Evolutionary conservation across 2,113 vertebrate genomes (phyloP).

Genomic region (Canis aureus): DNA sequence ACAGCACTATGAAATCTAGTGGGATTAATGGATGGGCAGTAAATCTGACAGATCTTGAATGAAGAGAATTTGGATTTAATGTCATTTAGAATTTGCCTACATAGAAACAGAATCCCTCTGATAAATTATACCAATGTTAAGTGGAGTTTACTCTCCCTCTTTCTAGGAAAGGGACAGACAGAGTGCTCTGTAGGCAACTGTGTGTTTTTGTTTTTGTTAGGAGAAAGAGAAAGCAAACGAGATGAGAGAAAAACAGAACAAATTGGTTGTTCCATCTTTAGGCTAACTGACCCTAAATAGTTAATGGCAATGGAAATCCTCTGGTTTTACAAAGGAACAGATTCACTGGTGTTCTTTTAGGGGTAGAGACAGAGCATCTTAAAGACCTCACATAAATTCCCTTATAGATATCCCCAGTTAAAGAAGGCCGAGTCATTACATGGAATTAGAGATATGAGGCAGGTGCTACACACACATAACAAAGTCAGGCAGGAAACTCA

Average conservation of each 20-base stretch:
- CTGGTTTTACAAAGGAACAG: neutral
- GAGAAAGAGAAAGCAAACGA: neutral
- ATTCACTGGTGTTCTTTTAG: neutral
- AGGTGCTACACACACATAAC: neutral
- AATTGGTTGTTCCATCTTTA: neutral
- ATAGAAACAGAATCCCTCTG: neutral
- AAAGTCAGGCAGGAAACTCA: neutral
- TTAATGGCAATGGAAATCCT: neutral
- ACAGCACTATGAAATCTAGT: neutral
- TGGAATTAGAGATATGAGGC: neutral
- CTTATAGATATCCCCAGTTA: neutral
- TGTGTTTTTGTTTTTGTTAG: neutral
- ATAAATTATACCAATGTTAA: neutral
- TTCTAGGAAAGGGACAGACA: neutral
- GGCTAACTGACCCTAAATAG: neutral
- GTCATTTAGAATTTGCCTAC: neutral
- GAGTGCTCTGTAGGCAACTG: neutral
- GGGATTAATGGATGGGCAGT: constrained; percentile 43
- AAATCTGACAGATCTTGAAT: constrained; percentile 39
- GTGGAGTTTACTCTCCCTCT: neutral
- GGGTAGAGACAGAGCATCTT: neutral
- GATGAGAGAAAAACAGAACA: neutral
- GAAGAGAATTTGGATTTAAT: constrained; percentile 5
- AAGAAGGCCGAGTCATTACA: neutral
- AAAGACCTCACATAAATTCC: neutral